Conservation (phyloP, 2,797 vertebrate genomes). For the Orientallactaga sibirica region DNA sequence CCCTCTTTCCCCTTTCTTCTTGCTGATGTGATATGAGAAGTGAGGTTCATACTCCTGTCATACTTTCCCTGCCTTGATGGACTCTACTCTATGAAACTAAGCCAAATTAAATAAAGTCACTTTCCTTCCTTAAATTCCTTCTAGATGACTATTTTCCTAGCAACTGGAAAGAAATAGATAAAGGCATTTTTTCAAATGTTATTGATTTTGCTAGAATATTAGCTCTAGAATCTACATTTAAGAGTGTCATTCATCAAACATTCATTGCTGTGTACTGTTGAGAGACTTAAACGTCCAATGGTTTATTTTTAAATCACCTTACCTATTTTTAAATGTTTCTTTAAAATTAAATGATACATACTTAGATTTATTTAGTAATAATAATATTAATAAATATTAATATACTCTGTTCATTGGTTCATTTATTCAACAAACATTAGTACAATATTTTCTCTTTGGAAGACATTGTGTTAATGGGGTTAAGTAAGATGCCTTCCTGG, state of each 20-base stretch:
- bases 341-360: conserved; percentile 17
- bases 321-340: neutral
- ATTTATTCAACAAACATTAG: neutral
- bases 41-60: no score
- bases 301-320: neutral
- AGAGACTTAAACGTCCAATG: neutral
- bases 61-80: no score
- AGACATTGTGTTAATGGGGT: neutral
- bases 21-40: no score
- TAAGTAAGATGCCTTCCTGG: neutral
- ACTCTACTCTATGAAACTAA: no score
- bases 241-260: neutral
- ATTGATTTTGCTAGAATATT: neutral
- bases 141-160: no score
- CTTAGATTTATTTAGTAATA: neutral
- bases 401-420: neutral
- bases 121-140: no score
- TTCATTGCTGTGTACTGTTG: neutral
- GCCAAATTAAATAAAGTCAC: no score
- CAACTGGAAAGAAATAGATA: no score
- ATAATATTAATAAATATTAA: neutral
- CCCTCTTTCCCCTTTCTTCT: no score
- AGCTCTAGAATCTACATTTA: conserved; percentile 12
- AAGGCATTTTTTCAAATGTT: neutral
- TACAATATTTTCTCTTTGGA: neutral